Base-by-base conservation (phyloP, 2,113 vertebrate species). In the Oryzias curvinotus region DNA sequence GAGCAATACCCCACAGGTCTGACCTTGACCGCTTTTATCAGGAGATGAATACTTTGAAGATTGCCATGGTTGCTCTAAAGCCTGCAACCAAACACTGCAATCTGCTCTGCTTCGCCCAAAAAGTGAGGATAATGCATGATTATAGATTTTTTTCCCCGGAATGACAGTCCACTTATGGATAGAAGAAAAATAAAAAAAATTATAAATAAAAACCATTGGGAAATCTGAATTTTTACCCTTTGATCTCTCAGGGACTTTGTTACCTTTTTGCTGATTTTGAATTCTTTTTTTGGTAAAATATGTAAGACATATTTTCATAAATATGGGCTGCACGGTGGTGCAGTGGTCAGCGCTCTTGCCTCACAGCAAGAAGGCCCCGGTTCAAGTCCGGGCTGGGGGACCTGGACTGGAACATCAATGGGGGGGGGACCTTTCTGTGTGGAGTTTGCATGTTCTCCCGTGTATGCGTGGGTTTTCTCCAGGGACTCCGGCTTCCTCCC, bases 11-110 rank as follows among this genome's bases (percentile, higher is more conserved):
- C 69, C 76, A 62, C 6, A 64, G 69, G 70, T 60, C 66, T 77
- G 87, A 88, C 89, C 88, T 91, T 87, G 83, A 77, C 77, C 41
- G 76, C 76, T 83, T 81, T 87, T 84, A 90, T 88, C 86, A 80
- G 78, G 53, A 68, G 70, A 85, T 84, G 80, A 84, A 83, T 81
- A 82, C 77, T 73, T 75, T 68, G 59, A 78, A 85, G 78, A 89
- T 85, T 84, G 77, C 74, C 68, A 72, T 66, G 62, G 8, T 30
- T 53, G 52, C 61, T 58, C 65, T 65, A 66, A 18, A 66, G 42
- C 63, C 21, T 5, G 15, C 26, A 14, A 12, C 42, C 17, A 17
- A 72, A 65, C 65, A 56, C 53, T 45, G 55, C 60, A 71, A 62
- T 76, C 68, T 5, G 64, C 46, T 76, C 59, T 66, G 43, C 62